Base-by-base conservation (phyloP, 2,797 vertebrate genomes). In the Craterocephalus amniculus region DNA sequence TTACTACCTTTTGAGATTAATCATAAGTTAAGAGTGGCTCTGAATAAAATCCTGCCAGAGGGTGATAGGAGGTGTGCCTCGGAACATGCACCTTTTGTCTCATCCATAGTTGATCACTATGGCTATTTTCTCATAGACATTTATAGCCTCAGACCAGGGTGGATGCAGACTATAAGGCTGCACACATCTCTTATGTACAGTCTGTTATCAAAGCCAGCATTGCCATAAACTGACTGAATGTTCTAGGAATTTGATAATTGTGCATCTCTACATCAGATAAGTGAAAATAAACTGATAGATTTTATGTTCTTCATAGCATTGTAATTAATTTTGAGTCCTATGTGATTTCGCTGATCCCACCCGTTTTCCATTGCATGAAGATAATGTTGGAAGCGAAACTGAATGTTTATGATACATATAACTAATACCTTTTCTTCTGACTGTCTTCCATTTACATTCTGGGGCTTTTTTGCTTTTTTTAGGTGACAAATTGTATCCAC, bases 401-500 rank as follows among this genome's bases (percentile, higher is more conserved):
- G 13, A 27, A 4, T 24, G 29, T 24, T 38, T 27, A 13, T 48
- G 14, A 34, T 24, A 48, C 3, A 67, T 45, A 20, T 58, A 18
- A 45, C 35, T 13, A 18, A 18, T 58, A 29, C 1, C 11, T 45
- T 10, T 35, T 26, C 4, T 10, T 12, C 0, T 12, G 22, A 31
- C 26, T 40, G 1, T 68, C 13, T 59, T 7, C 4, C 55, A 0
- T 49, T 67, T 48, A 35, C 22, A 38, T 27, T 52, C 5, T 22
- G 6, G n/a, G 56, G 14, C n/a, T 56, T 20, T 20, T 67, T 20
- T 12, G 3, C n/a, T 72, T 26, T 45, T 43, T 63, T 20, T 59
- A 93, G 92, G 92, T 43, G 92, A 93, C 75, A 69, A 61, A 63
- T 59, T 74, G 20, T 91, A 93, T 73, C 89, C 87, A 0, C 14